These are phyloP conservation scores for Agrochola lychnidis DNA, from an alignment of 2,888 invertebrate species.

Conservation along the genomic window DNA sequence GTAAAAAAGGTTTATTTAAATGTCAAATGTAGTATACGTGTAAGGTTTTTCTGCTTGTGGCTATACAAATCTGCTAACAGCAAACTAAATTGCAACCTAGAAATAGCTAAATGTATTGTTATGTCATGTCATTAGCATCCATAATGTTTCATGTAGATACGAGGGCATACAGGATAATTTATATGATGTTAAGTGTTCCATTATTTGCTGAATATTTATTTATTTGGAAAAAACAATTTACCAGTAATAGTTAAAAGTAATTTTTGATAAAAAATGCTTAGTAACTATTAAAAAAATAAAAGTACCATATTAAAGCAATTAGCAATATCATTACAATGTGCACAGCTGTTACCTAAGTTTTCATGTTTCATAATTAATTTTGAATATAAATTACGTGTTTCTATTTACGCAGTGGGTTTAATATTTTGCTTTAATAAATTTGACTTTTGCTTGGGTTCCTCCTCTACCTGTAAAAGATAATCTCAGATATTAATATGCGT, in stretches of 20 bases:
- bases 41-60: background rate
- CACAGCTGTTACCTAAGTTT: conserved; percentile 11
- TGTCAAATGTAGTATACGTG: background rate
- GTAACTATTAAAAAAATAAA: background rate
- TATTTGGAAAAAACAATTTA: background rate
- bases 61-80: background rate
- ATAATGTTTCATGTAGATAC: background rate
- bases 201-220: background rate
- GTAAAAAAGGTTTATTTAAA: no score
- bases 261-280: background rate
- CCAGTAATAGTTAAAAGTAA: background rate
- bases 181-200: background rate
- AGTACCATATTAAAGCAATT: background rate
- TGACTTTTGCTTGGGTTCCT: conserved; percentile 6
- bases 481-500: background rate
- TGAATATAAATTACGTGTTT: conserved; percentile 9
- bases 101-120: background rate
- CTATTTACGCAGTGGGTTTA: background rate
- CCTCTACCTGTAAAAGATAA: conserved; percentile 20
- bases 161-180: no score
- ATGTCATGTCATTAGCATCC: background rate
- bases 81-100: background rate
- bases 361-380: conserved; percentile 18
- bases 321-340: conserved; percentile 20
- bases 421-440: conserved; percentile 11